These are phyloP conservation scores for Eurytoma californica DNA, from an alignment of 2,888 invertebrate species.

Conservation along the genomic window DNA sequence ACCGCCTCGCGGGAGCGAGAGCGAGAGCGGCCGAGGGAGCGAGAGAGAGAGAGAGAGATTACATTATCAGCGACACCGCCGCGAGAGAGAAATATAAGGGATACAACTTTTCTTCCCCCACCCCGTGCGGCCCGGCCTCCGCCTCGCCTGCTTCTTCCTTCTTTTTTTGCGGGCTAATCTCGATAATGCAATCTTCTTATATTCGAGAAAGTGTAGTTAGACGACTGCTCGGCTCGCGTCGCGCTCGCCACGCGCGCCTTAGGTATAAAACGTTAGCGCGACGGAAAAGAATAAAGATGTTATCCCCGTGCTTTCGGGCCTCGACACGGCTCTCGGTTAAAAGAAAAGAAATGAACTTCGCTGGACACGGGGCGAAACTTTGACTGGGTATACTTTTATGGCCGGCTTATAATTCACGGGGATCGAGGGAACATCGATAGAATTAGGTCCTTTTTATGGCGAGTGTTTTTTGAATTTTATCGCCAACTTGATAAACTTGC, in stretches of 20 bases:
- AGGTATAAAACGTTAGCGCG: neutral
- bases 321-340: neutral
- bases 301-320: slow-evolving; percentile 18
- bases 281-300: slow-evolving; percentile 25
- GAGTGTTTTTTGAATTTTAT: neutral
- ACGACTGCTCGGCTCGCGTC: slow-evolving; percentile 57
- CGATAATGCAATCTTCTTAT: slow-evolving; percentile 49
- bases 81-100: slow-evolving; percentile 38
- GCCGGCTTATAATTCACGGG: neutral
- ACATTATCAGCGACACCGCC: slow-evolving; percentile 46
- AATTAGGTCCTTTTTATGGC: no score
- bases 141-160: slow-evolving; percentile 28
- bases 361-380: neutral
- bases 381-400: neutral
- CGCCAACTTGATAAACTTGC: neutral
- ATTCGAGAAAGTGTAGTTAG: slow-evolving; percentile 31
- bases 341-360: slow-evolving; percentile 27
- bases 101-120: slow-evolving; percentile 39
- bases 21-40: neutral
- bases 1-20: slow-evolving; percentile 1
- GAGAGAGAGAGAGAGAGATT: slow-evolving; percentile 38
- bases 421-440: neutral
- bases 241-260: slow-evolving; percentile 57
- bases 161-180: slow-evolving; percentile 52
- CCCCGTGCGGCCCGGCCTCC: neutral